phyloP scores from a whole-genome alignment of 2,113 vertebrate genomes.

The Rhagologus leucostigma region DNA sequence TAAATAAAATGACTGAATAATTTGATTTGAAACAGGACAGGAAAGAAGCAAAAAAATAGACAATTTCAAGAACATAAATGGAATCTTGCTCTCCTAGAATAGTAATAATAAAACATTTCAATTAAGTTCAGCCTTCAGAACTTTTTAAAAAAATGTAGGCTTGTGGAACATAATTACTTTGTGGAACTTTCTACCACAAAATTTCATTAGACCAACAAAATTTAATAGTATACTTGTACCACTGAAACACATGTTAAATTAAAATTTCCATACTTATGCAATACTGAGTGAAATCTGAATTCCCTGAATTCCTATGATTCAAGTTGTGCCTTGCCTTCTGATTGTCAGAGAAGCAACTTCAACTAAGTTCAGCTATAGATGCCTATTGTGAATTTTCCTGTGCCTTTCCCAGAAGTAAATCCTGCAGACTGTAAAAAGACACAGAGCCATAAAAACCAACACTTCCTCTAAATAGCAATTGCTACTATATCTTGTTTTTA shows the following conservation, averaged over 20 bases:
- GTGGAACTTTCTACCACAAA: not conserved
- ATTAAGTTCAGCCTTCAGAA: not conserved
- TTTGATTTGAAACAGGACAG: not conserved
- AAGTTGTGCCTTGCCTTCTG: not conserved
- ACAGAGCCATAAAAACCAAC: not conserved
- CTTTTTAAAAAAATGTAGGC: not conserved
- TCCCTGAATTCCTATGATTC: not conserved
- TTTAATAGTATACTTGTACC: not conserved
- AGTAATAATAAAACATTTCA: not conserved
- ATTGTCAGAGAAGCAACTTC: not conserved
- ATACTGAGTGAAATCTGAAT: not conserved
- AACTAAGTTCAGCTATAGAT: not conserved
- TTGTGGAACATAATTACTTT: not conserved
- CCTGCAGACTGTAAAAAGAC: not conserved
- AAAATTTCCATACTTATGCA: not conserved
- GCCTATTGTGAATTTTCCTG: not conserved
- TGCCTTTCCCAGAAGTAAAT: not conserved
- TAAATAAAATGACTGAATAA: not conserved
- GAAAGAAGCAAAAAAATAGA: not conserved
- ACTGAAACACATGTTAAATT: not conserved
- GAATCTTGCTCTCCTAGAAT: not conserved
- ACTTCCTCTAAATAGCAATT: not conserved
- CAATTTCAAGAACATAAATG: not conserved
- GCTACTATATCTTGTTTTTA: not conserved
- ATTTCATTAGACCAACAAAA: not conserved